These are phyloP conservation scores for Pammene aurita DNA, from an alignment of 2,888 invertebrate genomes.

Conservation along the genomic window DNA sequence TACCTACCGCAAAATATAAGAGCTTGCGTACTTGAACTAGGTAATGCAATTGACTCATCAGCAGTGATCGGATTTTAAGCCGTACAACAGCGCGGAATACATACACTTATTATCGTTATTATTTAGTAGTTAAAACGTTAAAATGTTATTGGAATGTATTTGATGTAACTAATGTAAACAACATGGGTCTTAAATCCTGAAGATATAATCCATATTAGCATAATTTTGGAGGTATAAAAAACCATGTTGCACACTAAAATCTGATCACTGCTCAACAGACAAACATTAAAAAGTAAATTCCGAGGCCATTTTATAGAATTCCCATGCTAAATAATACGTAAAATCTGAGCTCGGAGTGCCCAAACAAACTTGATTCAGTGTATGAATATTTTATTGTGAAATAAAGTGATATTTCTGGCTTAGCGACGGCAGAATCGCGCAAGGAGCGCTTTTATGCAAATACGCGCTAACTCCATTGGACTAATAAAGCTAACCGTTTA, in stretches of 20 bases:
- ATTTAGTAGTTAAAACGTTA: too few species aligned
- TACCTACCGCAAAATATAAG: constrained; percentile 12
- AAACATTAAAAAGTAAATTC: constrained; percentile 11
- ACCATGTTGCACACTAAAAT: too few species aligned
- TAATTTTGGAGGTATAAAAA: too few species aligned
- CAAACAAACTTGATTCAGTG: constrained; percentile 5
- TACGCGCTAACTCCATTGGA: not conserved
- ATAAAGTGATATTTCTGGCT: constrained; percentile 24
- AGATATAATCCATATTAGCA: too few species aligned
- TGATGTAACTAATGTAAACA: too few species aligned
- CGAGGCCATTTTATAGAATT: constrained; percentile 10
- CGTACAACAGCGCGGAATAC: too few species aligned
- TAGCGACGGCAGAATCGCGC: not conserved
- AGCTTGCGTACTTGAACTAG: not conserved
- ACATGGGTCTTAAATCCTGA: too few species aligned
- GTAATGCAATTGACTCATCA: constrained; percentile 4
- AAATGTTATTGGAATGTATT: too few species aligned
- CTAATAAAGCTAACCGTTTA: constrained; percentile 31
- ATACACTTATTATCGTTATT: too few species aligned
- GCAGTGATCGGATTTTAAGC: too few species aligned
- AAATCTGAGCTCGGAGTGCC: not conserved
- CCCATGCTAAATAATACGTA: constrained; percentile 6
- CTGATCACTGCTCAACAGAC: too few species aligned
- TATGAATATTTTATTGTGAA: constrained; percentile 28
- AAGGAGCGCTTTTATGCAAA: constrained; percentile 15